Evolutionary conservation across 2,113 vertebrate genomes (phyloP), one percentile per base, ranked within the genome.

Genomic region (Tiliqua scincoides): DNA sequence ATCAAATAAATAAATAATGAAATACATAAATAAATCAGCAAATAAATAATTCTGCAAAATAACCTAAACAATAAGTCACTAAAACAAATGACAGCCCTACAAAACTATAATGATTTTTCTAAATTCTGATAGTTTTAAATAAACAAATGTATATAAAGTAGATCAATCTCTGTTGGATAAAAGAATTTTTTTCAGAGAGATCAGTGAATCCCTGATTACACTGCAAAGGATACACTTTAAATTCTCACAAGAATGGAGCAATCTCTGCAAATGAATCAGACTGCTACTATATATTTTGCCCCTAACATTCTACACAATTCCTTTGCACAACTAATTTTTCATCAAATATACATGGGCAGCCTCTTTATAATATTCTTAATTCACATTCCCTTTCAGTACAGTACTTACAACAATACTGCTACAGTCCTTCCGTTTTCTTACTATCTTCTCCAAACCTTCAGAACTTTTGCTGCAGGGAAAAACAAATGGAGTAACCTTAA

Each of bases 1-100:
- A 99, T 99, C 98, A 99, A 98, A 99, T 99, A 98, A 98, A 99
- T 99, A 98, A 99, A 98, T 98, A 97, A 99, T 98, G 98, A 97
- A 97, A 94, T 93, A 96, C 98, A 98, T 99, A 98, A 99, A 99
- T 99, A 99, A 99, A 97, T 97, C 95, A 98, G 97, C 95, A 96
- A 97, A 98, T 97, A 98, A 98, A 98, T 98, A 97, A 97, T 98
- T 98, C 97, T 97, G 96, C 94, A 97, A 98, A 97, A 96, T 96
- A 97, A 97, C 95, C 95, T 95, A 95, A 96, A 97, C 97, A 95
- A 96, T 97, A 96, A 97, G 95, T 97, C 96, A 96, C 92, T 95
- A 96, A 96, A 97, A 97, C 95, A 96, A 96, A 97, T 97, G 96
- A 93, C 92, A 96, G 93, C 95, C 90, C 91, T 94, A 95, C 93